Percentiles rank a stretch among this genome's conserved stretches.
These are phyloP conservation scores for Phalacrocorax pelagicus DNA, from an alignment of 2,113 vertebrate genomes.

Conservation along the genomic window DNA sequence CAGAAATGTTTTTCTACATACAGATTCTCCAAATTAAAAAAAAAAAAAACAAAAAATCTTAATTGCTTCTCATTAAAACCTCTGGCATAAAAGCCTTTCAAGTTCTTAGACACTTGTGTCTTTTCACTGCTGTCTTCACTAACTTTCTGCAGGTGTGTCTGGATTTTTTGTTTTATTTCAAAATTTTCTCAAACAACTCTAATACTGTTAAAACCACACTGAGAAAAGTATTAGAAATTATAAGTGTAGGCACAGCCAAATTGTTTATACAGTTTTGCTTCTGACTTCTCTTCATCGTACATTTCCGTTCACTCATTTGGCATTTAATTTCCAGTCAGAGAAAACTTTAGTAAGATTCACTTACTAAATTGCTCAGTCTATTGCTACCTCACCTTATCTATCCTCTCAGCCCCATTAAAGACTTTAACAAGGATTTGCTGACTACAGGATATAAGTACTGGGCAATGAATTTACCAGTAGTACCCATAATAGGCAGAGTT, in stretches of 20 bases:
- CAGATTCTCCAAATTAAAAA: neutral
- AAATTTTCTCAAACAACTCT: neutral
- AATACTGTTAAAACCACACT: neutral
- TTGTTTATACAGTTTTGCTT: neutral
- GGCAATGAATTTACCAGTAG: neutral
- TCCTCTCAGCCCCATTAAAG: neutral
- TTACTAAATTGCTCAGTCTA: neutral
- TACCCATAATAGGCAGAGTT: neutral
- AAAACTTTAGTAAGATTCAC: neutral
- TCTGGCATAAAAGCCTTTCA: neutral
- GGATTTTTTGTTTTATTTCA: neutral
- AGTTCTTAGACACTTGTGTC: neutral
- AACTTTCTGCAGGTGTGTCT: neutral
- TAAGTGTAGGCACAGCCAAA: neutral
- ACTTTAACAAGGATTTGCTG: neutral
- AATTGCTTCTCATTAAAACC: neutral
- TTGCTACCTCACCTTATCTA: neutral
- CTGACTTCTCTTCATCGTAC: neutral
- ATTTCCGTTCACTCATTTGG: neutral
- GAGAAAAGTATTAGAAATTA: neutral
- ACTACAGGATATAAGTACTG: neutral
- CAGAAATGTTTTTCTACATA: neutral
- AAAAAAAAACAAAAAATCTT: neutral
- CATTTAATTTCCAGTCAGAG: constrained; percentile 15
- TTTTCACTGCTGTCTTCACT: neutral